Evolutionary conservation across 2,113 vertebrate genomes (phyloP).

Genomic region (Gnathonemus echidnorhynchus): DNA sequence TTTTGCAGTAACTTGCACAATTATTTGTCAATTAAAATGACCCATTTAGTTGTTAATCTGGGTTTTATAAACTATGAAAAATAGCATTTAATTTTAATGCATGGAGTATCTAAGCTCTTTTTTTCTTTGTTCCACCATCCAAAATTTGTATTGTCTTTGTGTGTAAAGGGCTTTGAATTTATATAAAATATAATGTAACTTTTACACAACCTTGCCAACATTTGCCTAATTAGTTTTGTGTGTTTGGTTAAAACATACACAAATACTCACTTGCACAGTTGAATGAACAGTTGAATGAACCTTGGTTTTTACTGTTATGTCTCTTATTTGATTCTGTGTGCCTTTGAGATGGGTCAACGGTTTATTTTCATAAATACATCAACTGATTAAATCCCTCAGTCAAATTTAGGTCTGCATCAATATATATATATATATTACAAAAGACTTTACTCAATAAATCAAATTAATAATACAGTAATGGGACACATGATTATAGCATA

Average conservation of each 20-base stretch:
- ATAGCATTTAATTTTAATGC: neutral
- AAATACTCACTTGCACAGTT: slow-evolving; percentile 29
- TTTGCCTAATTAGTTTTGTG: slow-evolving; percentile 15
- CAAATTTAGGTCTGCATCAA: slow-evolving; percentile 54
- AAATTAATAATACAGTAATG: slow-evolving; percentile 60
- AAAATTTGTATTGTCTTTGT: neutral
- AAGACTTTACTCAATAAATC: slow-evolving; percentile 61
- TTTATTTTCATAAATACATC: slow-evolving; percentile 55
- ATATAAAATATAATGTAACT: neutral
- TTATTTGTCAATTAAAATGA: neutral
- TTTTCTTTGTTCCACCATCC: neutral
- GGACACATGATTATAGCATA: slow-evolving; percentile 59
- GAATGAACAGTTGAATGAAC: slow-evolving; percentile 3
- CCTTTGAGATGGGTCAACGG: slow-evolving; percentile 44
- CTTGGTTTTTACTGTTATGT: slow-evolving; percentile 19
- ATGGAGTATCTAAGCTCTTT: neutral
- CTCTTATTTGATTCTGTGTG: slow-evolving; percentile 23
- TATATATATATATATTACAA: slow-evolving; percentile 47
- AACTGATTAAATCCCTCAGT: slow-evolving; percentile 64
- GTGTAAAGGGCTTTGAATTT: neutral
- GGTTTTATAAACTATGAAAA: neutral
- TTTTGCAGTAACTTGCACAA: neutral
- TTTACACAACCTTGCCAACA: neutral
- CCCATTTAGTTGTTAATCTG: neutral
- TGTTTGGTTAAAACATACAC: slow-evolving; percentile 9